Conservation (phyloP, 2,113 vertebrate species). For the Pangasianodon hypophthalmus region DNA sequence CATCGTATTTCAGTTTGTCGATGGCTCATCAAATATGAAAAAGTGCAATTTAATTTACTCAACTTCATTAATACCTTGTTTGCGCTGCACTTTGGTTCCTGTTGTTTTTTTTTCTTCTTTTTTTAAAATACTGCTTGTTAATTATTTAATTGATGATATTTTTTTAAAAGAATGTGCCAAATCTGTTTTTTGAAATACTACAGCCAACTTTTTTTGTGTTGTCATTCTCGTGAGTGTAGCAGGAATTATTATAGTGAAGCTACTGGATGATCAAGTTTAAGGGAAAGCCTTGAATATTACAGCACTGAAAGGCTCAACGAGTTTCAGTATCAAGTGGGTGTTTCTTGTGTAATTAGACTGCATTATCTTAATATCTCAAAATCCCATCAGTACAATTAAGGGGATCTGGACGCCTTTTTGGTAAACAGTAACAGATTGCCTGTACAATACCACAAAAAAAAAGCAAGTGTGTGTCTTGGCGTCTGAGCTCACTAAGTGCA, state of each 20-base stretch:
- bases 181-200: conserved; percentile 68
- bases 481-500: conserved; percentile 28
- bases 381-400: conserved; percentile 38
- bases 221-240: conserved; percentile 63
- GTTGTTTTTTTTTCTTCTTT: conserved; percentile 60
- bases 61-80: conserved; percentile 68
- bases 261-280: conserved; percentile 53
- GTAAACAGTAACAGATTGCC: conserved; percentile 39
- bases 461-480: conserved; percentile 8
- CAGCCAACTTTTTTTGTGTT: conserved; percentile 64
- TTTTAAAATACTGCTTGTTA: conserved; percentile 66
- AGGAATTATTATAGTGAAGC: conserved; percentile 62
- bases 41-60: conserved; percentile 78
- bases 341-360: conserved; percentile 48
- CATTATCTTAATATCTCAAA: conserved; percentile 41
- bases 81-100: conserved; percentile 68
- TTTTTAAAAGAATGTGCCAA: conserved; percentile 76
- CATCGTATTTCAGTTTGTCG: conserved; percentile 57
- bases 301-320: conserved; percentile 34
- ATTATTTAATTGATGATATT: conserved; percentile 68
- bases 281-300: conserved; percentile 51
- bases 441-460: conserved; percentile 41
- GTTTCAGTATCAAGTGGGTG: conserved; percentile 22
- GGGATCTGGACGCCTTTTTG: conserved; percentile 16
- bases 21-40: conserved; percentile 66